Base-by-base conservation (phyloP, 2,888 invertebrate species). In the Diachrysia chrysitis region DNA sequence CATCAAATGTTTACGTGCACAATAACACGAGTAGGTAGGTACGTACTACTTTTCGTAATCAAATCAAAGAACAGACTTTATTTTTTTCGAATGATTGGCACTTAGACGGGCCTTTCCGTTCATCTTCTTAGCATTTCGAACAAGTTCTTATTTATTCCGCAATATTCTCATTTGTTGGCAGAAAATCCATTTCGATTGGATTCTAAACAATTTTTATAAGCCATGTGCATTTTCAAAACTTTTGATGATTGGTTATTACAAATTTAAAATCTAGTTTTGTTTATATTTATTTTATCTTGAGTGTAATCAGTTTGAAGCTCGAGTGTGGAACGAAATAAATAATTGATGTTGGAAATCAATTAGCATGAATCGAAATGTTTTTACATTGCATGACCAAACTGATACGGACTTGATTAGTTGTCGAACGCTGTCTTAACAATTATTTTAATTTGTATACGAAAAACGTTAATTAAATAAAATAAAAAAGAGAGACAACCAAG, bases 31-130 rank as follows among this genome's bases (percentile, higher is more conserved):
- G 61, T 61, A 71, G 76, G 58, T 29, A 29, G 29, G 29, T 29
- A 7, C n/a, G 29, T 55, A 62, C 32, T 71, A 66, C 62, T 62
- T 72, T 66, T 72, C 73, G 25, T 60, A 71, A 58, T 76, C 58
- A 58, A 32, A 71, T 19, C 58, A 55, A 54, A 14, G 65, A 48
- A 32, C 48, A 59, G 25, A 19, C 32, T 48, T 54, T 54, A 32
- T 57, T 21, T 42, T 21, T 53, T 51, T 25, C 53, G 12, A 35
- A 57, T 51, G 62, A 32, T 16, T 58, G 7, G 17, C 37, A 19
- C 46, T 51, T 42, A n/a, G 37, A 63, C 32, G 23, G 29, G 25
- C 25, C 60, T 63, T 10, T 76, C 71, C 71, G 71, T 46, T 35
- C 16, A 57, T 54, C 35, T 37, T 51, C 42, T 51, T 32, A 19